Percentiles rank a stretch among this genome's conserved stretches.
Conservation (phyloP, 2,888 invertebrate species). For the Ophion ventricosus region DNA sequence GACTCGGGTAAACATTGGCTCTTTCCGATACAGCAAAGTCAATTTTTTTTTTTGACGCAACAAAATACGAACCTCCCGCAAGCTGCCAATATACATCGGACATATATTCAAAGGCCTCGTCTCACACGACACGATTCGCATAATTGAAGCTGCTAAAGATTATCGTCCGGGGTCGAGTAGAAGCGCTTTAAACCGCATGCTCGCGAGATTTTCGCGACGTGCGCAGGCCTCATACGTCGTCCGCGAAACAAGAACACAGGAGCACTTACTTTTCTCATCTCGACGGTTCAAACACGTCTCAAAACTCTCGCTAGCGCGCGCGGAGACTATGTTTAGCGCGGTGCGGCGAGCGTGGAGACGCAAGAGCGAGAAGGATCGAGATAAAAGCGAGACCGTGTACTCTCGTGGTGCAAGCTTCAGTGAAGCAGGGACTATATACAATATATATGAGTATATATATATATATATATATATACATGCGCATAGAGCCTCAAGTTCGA, state of each 20-base stretch:
- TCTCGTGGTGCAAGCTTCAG: conserved; percentile 47
- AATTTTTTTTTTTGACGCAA: too few relatives aligned
- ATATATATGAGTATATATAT: too few relatives aligned
- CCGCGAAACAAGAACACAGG: conserved; percentile 34
- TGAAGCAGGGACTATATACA: conserved; percentile 44
- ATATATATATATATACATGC: too few relatives aligned
- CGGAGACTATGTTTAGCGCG: conserved; percentile 62
- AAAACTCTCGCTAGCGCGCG: conserved; percentile 3
- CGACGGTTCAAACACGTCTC: conserved; percentile 47
- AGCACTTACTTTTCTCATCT: conserved; percentile 56
- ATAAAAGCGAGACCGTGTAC: conserved; percentile 52
- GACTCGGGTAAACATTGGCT: too few relatives aligned
- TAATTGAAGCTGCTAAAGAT: too few relatives aligned
- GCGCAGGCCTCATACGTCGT: conserved; percentile 23
- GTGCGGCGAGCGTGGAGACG: conserved; percentile 25
- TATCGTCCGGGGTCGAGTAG: too few relatives aligned
- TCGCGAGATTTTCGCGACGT: conserved; percentile 34
- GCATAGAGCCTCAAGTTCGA: not conserved
- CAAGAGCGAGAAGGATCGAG: conserved; percentile 45
- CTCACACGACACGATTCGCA: too few relatives aligned
- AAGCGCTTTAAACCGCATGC: not conserved
- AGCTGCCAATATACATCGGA: too few relatives aligned
- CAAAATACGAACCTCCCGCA: too few relatives aligned
- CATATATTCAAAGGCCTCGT: too few relatives aligned
- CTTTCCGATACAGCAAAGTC: too few relatives aligned